Percentiles rank a stretch among this genome's conserved stretches.
Conservation (phyloP, 2,797 vertebrate genomes). For the Champsocephalus esox region DNA sequence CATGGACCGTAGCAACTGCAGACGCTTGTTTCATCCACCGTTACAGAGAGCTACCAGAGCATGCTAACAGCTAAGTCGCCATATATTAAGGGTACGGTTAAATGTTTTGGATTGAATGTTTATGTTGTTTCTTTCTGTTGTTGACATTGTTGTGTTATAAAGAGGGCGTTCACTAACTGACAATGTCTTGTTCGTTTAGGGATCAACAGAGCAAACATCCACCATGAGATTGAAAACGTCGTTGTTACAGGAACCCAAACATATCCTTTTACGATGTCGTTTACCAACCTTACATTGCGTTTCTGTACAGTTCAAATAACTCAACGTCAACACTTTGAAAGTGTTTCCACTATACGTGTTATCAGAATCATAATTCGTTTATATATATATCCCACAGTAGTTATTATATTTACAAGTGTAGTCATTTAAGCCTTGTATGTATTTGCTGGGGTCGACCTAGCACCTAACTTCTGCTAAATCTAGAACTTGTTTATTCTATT, state of each 20-base stretch:
- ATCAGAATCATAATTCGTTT: not conserved
- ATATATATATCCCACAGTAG: not conserved
- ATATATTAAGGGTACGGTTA: conserved; percentile 55
- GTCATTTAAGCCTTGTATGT: not conserved
- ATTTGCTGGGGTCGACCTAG: not conserved
- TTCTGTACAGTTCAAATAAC: not conserved
- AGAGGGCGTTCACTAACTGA: conserved; percentile 3
- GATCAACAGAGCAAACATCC: conserved; percentile 30
- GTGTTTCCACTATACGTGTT: not conserved
- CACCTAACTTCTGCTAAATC: not conserved
- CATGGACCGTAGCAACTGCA: conserved; percentile 78
- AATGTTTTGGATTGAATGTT: not conserved
- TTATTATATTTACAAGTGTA: not conserved
- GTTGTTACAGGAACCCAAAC: conserved; percentile 94
- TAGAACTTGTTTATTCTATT: not conserved
- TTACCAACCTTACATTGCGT: not conserved
- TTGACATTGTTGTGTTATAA: not conserved
- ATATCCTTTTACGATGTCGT: conserved; percentile 90
- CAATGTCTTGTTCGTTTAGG: conserved; percentile 42
- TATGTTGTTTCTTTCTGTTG: not conserved
- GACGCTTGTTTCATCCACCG: conserved; percentile 51
- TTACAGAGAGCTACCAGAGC: conserved; percentile 12
- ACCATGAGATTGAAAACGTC: conserved; percentile 96
- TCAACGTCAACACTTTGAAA: not conserved
- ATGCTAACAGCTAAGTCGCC: conserved; percentile 9